Base-by-base conservation (phyloP, 2,113 vertebrate species). In the Greenwoodochromis staneri region DNA sequence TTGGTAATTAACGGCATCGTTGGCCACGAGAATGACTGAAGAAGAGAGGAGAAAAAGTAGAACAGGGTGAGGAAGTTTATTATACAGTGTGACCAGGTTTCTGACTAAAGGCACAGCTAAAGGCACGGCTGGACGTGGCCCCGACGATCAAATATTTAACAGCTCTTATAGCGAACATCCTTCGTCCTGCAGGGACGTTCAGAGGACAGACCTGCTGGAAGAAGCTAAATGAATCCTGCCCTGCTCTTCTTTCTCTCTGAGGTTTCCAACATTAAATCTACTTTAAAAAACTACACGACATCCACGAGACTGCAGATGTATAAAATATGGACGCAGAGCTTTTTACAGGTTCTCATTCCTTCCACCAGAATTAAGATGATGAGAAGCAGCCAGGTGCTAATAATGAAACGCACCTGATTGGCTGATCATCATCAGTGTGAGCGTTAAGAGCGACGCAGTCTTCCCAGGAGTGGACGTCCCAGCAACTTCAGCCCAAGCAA, bases 381-480 rank as follows among this genome's bases (percentile, higher is more conserved):
- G 17, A 40, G 36, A 21, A 12, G 11, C 63, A 69, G 34, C 61
- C 34, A 69, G 19, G 34, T 69, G 34, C 19, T 69, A 21, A 38
- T 69, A 69, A 69, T 40, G 11, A 59, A 29, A 29, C 5, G 0
- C 55, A 29, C 13, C n/a, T 1, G 24, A 16, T 59, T 59, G 24
- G 27, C 13, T 59, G 55, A 0, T 29, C 55, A 29, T 59, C 55
- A 29, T 29, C 55, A 59, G 14, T 3, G 27, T 59, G 21, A 24
- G 21, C 2, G 7, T 57, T 7, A 13, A 57, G 0, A 57, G n/a
- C 7, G 7, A 27, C 54, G 8, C 54, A 61, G 8, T 19, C 9
- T 0, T 66, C 17, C 31, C 31, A 8, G 31, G 31, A n/a, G 59
- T 63, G 59, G 59, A 63, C 0, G 16, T 63, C 14, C 1, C 55